Base-by-base conservation (phyloP, 2,888 invertebrate species). In the Xestia sexstrigata region DNA sequence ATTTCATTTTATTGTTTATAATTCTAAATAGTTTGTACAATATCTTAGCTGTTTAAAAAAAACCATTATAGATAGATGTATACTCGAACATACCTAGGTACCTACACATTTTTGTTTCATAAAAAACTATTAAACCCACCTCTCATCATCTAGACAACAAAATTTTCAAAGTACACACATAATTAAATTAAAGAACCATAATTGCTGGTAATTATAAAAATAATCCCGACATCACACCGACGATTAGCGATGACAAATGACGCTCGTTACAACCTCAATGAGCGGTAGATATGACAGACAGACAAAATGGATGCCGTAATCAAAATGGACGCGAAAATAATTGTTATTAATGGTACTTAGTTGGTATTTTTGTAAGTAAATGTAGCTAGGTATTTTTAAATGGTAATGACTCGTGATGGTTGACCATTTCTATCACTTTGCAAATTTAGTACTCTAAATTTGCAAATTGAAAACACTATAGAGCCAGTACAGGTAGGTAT, bases 181-280 rank as follows among this genome's bases (percentile, higher is more conserved):
- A 63, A 83, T 87, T 83, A 66, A 85, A 86, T 87, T 78, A 87
- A 52, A 70, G n/a, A 67, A n/a, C 26, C n/a, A 26, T 79, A 85
- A 87, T 81, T 66, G 69, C 39, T 26, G 17, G 47, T 67, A 77
- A 85, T 83, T 86, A 86, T 67, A 66, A 66, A 65, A 85, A 81
- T 81, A 85, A 77, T 78, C 70, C 47, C 26, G 35, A 47, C 74
- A 70, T 76, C 39, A 68, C 58, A 45, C 62, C 67, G 62, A 63
- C 74, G 66, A 79, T 88, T 82, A 88, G 79, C 11, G 47, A 76
- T 80, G 88, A 87, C 76, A 79, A 80, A 84, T 88, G 39, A 67
- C 58, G 15, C 65, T 76, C 82, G 69, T 74, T 82, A 65, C 63
- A 73, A 70, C 70, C 26, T 60, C 62, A 35, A 72, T 55, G 74